These are phyloP conservation scores for Heterochromis multidens DNA, from an alignment of 2,113 vertebrate genomes.

Conservation along the genomic window DNA sequence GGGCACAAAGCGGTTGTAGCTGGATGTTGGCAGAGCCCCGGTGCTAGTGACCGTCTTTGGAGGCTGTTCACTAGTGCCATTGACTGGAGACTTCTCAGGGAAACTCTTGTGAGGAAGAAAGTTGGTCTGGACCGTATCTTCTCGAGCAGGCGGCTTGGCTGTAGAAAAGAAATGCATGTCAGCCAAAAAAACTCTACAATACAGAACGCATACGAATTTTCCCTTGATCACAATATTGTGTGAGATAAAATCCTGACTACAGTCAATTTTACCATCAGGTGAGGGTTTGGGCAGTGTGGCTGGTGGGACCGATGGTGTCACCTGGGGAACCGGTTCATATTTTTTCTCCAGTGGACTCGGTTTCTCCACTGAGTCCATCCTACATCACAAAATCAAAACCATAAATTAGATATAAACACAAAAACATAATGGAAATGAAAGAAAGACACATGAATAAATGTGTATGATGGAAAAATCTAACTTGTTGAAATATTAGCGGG, in stretches of 20 bases:
- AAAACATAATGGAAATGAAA: not conserved
- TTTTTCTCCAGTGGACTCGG: slow-evolving; percentile 80
- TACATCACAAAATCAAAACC: slow-evolving; percentile 31
- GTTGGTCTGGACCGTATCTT: slow-evolving; percentile 84
- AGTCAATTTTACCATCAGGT: slow-evolving; percentile 79
- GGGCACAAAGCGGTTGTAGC: slow-evolving; percentile 83
- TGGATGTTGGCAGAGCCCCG: slow-evolving; percentile 58
- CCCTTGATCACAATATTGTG: not conserved
- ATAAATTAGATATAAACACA: not conserved
- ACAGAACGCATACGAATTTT: not conserved
- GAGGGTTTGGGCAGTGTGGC: slow-evolving; percentile 84
- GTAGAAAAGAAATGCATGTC: slow-evolving; percentile 62
- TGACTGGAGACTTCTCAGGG: slow-evolving; percentile 82
- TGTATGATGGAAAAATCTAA: not conserved
- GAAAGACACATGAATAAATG: not conserved
- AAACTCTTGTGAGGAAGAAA: slow-evolving; percentile 90
- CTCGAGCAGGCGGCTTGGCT: slow-evolving; percentile 77
- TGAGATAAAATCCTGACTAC: not conserved
- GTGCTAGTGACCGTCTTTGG: slow-evolving; percentile 64
- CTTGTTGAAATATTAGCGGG: not conserved
- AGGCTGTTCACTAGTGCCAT: slow-evolving; percentile 78
- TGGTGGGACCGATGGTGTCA: slow-evolving; percentile 78
- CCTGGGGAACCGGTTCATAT: slow-evolving; percentile 81
- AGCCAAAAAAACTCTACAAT: not conserved
- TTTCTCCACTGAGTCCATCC: slow-evolving; percentile 83